Conservation (phyloP, 2,888 invertebrate species). For the Lasioglossum malachurum region DNA sequence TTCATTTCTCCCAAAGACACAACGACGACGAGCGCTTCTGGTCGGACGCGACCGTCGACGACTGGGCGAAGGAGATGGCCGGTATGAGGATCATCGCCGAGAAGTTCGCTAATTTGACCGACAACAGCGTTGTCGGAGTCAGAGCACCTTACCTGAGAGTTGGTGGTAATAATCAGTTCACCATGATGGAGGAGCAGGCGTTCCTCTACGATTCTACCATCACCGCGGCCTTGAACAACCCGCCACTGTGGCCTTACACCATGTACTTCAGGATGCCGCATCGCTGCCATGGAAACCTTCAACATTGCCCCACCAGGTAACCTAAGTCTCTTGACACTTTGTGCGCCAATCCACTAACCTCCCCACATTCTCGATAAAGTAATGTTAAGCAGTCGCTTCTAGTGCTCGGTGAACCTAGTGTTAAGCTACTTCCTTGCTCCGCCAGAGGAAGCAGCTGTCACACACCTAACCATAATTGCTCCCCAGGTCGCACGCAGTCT, state of each 20-base stretch:
- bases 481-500: constrained; percentile 92
- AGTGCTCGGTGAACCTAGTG: no score
- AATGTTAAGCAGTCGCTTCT: no score
- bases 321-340: background rate
- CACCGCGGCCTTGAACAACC: constrained; percentile 95
- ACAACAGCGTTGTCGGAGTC: constrained; percentile 96
- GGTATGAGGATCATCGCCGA: constrained; percentile 96
- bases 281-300: constrained; percentile 96
- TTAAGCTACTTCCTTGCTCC: background rate
- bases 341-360: no score
- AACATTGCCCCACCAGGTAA: constrained; percentile 94
- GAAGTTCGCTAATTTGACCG: constrained; percentile 95
- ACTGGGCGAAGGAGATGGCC: constrained; percentile 98
- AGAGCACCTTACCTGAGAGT: constrained; percentile 96
- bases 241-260: constrained; percentile 99
- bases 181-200: constrained; percentile 98
- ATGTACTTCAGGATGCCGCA: constrained; percentile 99
- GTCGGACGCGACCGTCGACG: constrained; percentile 96
- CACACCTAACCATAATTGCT: background rate
- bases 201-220: constrained; percentile 98
- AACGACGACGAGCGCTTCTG: constrained; percentile 96
- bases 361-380: no score
- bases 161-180: constrained; percentile 98
- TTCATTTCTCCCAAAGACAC: constrained; percentile 87
- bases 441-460: background rate